Conservation (phyloP, 2,888 invertebrate genomes). For the Panzeria rudis region DNA sequence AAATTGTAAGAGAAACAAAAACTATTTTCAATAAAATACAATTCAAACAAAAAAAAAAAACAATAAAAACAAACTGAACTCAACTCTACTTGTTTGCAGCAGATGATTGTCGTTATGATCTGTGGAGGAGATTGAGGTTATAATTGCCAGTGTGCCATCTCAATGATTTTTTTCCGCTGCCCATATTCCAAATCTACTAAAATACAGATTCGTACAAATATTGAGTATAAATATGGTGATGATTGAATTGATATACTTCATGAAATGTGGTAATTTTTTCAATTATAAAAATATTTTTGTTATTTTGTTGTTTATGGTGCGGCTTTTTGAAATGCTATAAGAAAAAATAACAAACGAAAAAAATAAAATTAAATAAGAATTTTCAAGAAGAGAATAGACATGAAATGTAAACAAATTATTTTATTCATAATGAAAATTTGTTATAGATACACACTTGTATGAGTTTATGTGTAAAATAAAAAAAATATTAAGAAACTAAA, state of each 20-base stretch:
- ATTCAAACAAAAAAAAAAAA: conserved; percentile 19
- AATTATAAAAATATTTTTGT: conserved; percentile 59
- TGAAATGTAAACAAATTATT: conserved; percentile 59
- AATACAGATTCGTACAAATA: conserved; percentile 25
- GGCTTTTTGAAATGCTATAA: conserved; percentile 27
- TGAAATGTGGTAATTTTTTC: conserved; percentile 65
- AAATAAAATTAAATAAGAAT: conserved; percentile 41
- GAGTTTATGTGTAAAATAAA: conserved; percentile 23
- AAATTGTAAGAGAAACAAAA: conserved; percentile 45
- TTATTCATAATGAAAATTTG: conserved; percentile 43
- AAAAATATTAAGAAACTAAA: neutral
- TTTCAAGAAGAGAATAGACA: conserved; percentile 25
- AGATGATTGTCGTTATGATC: neutral
- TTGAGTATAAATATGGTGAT: conserved; percentile 62
- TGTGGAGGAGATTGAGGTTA: conserved; percentile 43
- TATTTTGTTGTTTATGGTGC: conserved; percentile 43
- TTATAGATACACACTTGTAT: conserved; percentile 37
- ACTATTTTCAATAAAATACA: conserved; percentile 33
- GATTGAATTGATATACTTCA: conserved; percentile 70
- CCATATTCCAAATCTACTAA: conserved; percentile 23
- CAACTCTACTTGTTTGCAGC: conserved; percentile 1
- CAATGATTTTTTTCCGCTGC: conserved; percentile 18
- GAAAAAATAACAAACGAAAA: conserved; percentile 16
- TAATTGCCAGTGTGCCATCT: conserved; percentile 35
- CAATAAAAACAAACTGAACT: conserved; percentile 24